Evolutionary conservation across 2,113 vertebrate genomes (phyloP), one percentile per base, ranked within the genome.

Genomic region (Meriones unguiculatus): DNA sequence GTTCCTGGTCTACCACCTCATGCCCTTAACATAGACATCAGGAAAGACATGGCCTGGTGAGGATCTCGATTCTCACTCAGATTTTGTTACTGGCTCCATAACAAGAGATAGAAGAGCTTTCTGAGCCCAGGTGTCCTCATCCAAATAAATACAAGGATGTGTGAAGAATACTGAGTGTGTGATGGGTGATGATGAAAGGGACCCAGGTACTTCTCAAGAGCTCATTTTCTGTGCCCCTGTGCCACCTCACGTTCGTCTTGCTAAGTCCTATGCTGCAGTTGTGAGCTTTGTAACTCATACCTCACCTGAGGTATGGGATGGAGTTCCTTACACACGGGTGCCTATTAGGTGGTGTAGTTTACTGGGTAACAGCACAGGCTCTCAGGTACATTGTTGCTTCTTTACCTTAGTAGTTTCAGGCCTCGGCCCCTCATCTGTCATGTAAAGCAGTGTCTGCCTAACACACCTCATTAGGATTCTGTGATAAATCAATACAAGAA

Each of bases 91-190:
- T 72, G 52, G 18, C 30, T 97, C 14, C 64, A 3, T 89, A 65
- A 70, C 38, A 24, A 96, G 35, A 35, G 14, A 5, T 72, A 57
- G 87, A 59, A 72, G 41, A 8, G 35, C 59, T 95, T n/a, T 90
- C 70, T 89, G 90, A 92, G 52, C 62, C 75, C 78, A 73, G 54
- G 54, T 86, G 91, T 91, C 50, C 50, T 87, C 54, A 78, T 78
- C 41, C 93, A 87, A 81, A 78, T 89, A 93, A 57, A 64, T 28
- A 20, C 70, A 14, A 46, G 90, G 84, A 22, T 91, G 30, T 13
- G n/a, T n/a, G 59, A 90, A 73, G 32, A 94, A n/a, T 89, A 8
- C 9, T 24, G 12, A 32, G 4, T 4, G n/a, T 41, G 87, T 89
- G 50, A 24, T 95, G 50, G 67, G 22, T 64, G 52, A 13, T 85